A percentile compares a stretch with the other conserved stretches of the same genome.
These are phyloP conservation scores for Triops longicaudatus DNA, from an alignment of 1,140 invertebrate species.

Conservation along the genomic window DNA sequence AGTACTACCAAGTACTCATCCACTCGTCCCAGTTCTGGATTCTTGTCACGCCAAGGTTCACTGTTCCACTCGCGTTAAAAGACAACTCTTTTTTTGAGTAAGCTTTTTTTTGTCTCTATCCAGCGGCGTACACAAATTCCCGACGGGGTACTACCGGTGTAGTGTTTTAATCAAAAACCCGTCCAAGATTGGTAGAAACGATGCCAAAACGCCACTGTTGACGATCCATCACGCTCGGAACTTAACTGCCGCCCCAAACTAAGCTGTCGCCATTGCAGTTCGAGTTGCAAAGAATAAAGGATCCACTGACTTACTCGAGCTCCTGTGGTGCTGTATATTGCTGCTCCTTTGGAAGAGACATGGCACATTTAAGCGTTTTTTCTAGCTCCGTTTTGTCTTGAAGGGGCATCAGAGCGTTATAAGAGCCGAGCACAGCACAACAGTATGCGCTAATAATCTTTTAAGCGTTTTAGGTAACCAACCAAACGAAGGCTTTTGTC, in stretches of 20 bases:
- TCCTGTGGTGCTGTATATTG: not conserved
- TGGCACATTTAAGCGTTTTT: not conserved
- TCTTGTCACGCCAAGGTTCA: not conserved
- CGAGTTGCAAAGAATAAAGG: not conserved
- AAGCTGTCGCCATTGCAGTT: not conserved
- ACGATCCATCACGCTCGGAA: not conserved
- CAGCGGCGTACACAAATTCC: not conserved
- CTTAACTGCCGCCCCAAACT: not conserved
- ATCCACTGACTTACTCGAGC: not conserved
- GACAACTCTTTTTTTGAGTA: too few species aligned
- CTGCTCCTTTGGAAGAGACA: conserved; percentile 1
- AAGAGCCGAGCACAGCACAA: not conserved
- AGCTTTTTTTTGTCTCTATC: not conserved
- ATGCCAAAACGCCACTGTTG: not conserved
- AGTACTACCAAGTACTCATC: not conserved
- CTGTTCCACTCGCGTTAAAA: not conserved
- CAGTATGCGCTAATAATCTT: not conserved
- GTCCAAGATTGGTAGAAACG: not conserved
- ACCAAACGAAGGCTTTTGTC: not conserved
- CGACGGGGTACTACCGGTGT: not conserved
- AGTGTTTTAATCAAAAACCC: not conserved
- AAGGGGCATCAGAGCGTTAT: not conserved
- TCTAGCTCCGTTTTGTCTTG: not conserved
- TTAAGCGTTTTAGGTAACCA: not conserved
- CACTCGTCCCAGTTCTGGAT: not conserved